Conservation (phyloP, 1,140 invertebrate genomes). For the Drosophila ohnishii region DNA sequence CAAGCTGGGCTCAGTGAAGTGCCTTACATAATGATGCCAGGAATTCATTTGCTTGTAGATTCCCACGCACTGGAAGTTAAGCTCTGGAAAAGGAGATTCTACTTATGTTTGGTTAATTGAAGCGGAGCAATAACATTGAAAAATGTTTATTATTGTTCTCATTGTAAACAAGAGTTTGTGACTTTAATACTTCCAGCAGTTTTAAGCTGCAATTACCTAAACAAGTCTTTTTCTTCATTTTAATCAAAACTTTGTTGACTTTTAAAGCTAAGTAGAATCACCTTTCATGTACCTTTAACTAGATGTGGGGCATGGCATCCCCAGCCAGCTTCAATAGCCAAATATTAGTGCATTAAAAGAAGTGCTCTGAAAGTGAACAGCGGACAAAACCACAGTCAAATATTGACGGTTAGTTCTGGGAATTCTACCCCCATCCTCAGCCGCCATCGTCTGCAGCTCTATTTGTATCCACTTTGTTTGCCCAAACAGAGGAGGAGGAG, state of each 20-base stretch:
- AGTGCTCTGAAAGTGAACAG: conserved; percentile 52
- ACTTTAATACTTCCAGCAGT: not conserved
- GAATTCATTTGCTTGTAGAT: conserved; percentile 11
- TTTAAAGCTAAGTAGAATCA: not conserved
- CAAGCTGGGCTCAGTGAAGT: conserved; percentile 17
- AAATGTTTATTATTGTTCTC: not conserved
- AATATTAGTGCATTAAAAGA: conserved; percentile 73
- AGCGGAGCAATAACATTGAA: not conserved
- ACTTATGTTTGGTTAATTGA: not conserved
- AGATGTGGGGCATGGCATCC: not conserved
- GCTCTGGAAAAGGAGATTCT: not conserved
- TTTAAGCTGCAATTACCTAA: no score
- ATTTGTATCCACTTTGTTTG: conserved; percentile 51
- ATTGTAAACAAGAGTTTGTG: not conserved
- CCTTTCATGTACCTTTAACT: not conserved
- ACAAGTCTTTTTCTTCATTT: not conserved
- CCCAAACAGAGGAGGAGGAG: conserved; percentile 17
- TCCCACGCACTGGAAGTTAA: conserved; percentile 17
- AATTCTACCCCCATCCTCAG: conserved; percentile 24
- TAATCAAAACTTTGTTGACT: not conserved
- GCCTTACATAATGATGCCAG: conserved; percentile 12
- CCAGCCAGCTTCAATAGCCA: conserved; percentile 2
- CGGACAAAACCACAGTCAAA: conserved; percentile 47
- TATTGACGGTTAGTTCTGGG: conserved; percentile 72
- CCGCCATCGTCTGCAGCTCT: conserved; percentile 20